phyloP scores from a whole-genome alignment of 2,888 invertebrate species.

The Strigamia crassipes region DNA sequence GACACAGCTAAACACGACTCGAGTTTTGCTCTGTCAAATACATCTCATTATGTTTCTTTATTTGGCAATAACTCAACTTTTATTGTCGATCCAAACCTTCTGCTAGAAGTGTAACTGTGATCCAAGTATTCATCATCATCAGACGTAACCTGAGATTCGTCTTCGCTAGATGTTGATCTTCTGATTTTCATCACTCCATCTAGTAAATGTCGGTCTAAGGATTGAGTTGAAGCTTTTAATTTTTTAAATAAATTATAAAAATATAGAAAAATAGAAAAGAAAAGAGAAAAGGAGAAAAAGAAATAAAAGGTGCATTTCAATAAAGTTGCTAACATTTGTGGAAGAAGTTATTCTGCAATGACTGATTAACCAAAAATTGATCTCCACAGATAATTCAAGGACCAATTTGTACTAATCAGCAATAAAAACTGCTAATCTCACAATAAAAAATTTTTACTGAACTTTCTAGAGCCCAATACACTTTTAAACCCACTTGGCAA shows the following conservation, averaged over 20 bases:
- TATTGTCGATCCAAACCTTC: slow-evolving; percentile 19
- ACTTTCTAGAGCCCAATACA: too few species aligned
- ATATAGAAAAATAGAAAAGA: not conserved
- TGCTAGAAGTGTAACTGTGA: slow-evolving; percentile 31
- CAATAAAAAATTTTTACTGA: too few species aligned
- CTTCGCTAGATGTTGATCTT: not conserved
- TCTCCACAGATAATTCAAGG: too few species aligned
- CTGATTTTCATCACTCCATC: slow-evolving; percentile 48
- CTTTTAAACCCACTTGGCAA: too few species aligned
- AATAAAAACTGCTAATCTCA: not conserved
- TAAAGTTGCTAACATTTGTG: not conserved
- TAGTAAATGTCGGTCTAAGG: slow-evolving; percentile 49
- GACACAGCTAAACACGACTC: not conserved
- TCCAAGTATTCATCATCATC: slow-evolving; percentile 41
- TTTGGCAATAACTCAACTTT: too few species aligned
- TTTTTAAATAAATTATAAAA: not conserved
- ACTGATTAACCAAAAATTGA: not conserved
- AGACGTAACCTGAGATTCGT: not conserved
- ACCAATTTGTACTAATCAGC: too few species aligned
- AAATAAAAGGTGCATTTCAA: not conserved
- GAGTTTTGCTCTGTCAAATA: not conserved
- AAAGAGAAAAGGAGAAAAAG: slow-evolving; percentile 8
- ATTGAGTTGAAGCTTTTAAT: slow-evolving; percentile 51
- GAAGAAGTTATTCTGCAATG: not conserved
- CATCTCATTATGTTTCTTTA: too few species aligned